These are phyloP conservation scores for Gallinago nigripennis DNA, from an alignment of 2,797 vertebrate genomes.

Conservation along the genomic window DNA sequence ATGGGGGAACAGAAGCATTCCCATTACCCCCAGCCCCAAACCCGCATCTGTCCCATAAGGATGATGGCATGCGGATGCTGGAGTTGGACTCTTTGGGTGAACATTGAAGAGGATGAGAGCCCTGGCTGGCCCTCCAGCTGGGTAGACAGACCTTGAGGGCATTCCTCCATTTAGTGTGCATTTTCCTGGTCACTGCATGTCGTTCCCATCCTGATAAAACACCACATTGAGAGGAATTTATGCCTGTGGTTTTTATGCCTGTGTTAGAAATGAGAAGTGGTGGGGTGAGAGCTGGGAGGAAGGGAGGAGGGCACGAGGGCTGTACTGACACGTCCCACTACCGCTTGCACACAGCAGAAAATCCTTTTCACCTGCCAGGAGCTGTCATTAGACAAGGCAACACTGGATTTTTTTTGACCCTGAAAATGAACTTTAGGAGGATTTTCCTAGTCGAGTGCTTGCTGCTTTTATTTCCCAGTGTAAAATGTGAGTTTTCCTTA, in stretches of 20 bases:
- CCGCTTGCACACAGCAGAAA: background rate
- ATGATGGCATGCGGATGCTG: background rate
- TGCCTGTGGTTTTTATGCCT: background rate
- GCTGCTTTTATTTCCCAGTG: conserved; percentile 43
- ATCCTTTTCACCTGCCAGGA: background rate
- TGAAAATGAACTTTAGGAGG: conserved; percentile 55
- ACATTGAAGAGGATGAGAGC: fast-evolving
- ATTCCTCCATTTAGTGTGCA: background rate
- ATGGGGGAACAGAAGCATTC: background rate
- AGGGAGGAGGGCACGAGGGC: background rate
- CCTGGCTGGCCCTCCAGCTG: background rate
- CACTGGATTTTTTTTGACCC: background rate
- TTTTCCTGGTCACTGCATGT: fast-evolving
- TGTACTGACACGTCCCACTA: background rate
- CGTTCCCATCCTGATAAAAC: background rate
- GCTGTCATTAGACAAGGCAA: background rate
- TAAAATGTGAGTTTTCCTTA: conserved; percentile 63
- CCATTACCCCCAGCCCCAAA: background rate
- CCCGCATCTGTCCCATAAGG: fast-evolving
- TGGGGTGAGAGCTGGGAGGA: background rate
- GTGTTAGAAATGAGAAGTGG: conserved; percentile 12
- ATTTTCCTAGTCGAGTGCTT: conserved; percentile 52
- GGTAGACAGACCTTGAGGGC: background rate
- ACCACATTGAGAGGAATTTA: background rate
- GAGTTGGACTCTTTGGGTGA: background rate